Conservation (phyloP, 1,140 invertebrate species). For the Ceratosolen fusciceps region DNA sequence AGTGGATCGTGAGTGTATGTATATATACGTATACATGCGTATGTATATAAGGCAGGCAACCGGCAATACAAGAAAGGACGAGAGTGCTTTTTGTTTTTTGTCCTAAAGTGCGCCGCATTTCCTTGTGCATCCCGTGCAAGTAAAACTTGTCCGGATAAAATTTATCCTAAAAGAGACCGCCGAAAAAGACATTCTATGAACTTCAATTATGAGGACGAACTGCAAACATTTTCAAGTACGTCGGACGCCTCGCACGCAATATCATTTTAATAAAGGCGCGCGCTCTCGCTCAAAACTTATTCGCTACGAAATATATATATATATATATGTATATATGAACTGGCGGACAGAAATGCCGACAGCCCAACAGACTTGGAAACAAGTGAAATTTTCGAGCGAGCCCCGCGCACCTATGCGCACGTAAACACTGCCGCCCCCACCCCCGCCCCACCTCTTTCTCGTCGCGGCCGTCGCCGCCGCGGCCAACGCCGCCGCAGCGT, state of each 20-base stretch:
- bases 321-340: no score
- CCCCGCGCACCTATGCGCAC: neutral
- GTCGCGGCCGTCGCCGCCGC: no score
- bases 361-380: conserved; percentile 23
- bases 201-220: conserved; percentile 18
- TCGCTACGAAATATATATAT: neutral
- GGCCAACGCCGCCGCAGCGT: no score
- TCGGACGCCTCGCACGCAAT: neutral
- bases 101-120: neutral
- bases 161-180: neutral
- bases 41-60: no score
- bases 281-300: neutral
- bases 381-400: conserved; percentile 8
- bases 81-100: no score
- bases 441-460: no score
- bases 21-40: no score
- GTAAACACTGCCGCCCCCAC: no score
- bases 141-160: neutral
- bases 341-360: no score
- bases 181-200: neutral
- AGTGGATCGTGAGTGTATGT: no score
- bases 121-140: neutral
- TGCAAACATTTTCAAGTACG: neutral
- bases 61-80: no score
- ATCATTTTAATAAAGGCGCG: conserved; percentile 29